Conservation (phyloP, 2,888 invertebrate species). For the Sesamia inferens region DNA sequence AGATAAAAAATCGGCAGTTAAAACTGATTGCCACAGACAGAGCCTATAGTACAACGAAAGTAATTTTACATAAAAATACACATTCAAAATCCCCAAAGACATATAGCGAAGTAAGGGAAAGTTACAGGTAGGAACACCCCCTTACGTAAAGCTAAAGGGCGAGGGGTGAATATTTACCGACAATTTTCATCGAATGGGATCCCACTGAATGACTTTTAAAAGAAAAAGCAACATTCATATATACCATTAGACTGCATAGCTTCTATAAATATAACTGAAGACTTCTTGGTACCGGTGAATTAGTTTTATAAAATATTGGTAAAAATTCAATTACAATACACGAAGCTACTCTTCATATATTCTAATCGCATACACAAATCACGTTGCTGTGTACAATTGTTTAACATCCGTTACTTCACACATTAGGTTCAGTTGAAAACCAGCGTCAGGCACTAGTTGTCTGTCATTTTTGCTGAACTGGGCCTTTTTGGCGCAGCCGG, state of each 20-base stretch:
- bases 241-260: conserved; percentile 26
- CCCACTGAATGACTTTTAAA: conserved; percentile 47
- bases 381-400: too few species aligned
- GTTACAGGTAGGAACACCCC: conserved; percentile 49
- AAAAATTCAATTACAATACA: too few species aligned
- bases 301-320: neutral
- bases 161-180: conserved; percentile 63
- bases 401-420: too few species aligned
- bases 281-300: neutral
- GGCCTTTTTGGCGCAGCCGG: too few species aligned
- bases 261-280: conserved; percentile 29
- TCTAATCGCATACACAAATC: too few species aligned
- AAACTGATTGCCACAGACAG: neutral
- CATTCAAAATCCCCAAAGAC: conserved; percentile 41
- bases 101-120: conserved; percentile 38
- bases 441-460: too few species aligned
- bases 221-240: conserved; percentile 45
- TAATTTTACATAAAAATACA: conserved; percentile 28
- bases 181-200: conserved; percentile 49
- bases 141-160: conserved; percentile 30
- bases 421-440: too few species aligned
- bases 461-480: too few species aligned
- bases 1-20: neutral
- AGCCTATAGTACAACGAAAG: conserved; percentile 13
- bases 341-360: too few species aligned